A percentile compares a stretch with the other conserved stretches of the same genome.
Conservation (phyloP, 2,113 vertebrate species). For the Notechis scutatus region DNA sequence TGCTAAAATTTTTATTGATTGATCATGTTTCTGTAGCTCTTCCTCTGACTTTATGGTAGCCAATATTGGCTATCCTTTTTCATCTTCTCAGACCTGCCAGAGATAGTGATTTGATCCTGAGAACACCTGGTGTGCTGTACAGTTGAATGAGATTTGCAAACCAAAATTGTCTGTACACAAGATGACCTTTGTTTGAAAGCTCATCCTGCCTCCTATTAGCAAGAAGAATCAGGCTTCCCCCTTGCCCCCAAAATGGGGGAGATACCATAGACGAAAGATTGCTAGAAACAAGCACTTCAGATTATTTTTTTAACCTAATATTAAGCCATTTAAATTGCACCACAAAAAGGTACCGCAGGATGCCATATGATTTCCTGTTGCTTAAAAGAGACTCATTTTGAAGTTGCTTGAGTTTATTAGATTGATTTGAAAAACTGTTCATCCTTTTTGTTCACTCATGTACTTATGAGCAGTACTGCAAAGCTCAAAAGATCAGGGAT, state of each 20-base stretch:
- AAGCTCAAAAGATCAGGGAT: background rate
- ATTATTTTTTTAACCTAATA: background rate
- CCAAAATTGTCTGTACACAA: background rate
- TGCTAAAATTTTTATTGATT: background rate
- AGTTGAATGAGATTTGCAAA: background rate
- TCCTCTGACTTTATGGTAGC: background rate
- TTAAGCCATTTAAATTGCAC: background rate
- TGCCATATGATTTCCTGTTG: background rate
- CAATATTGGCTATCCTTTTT: background rate
- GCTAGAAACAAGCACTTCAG: background rate
- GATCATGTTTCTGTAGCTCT: background rate
- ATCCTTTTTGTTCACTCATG: background rate
- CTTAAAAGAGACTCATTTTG: background rate
- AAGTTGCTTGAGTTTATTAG: background rate
- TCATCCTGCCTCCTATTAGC: background rate
- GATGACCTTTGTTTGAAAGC: no score
- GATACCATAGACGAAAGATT: background rate
- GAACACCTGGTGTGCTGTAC: background rate
- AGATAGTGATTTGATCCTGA: background rate
- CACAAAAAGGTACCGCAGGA: background rate
- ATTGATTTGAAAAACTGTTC: background rate
- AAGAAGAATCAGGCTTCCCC: background rate
- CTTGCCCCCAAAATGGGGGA: background rate
- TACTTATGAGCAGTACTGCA: background rate
- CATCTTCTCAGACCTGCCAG: background rate